These are phyloP conservation scores for Rhinichthys osculus DNA, from an alignment of 2,797 vertebrate species.

Conservation along the genomic window DNA sequence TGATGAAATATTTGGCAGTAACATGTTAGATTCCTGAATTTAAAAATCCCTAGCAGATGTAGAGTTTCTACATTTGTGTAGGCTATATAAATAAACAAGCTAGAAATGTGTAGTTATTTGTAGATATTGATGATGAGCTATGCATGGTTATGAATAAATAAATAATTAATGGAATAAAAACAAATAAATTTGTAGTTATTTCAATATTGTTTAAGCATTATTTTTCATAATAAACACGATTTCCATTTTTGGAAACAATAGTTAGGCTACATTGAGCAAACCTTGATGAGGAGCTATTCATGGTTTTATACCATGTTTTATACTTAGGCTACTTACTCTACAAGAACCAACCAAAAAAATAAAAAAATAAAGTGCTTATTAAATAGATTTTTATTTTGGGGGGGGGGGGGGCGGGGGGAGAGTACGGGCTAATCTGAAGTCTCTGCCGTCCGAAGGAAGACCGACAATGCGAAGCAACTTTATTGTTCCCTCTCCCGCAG, in stretches of 20 bases:
- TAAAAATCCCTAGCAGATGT: background rate
- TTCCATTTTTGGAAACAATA: background rate
- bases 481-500: slow-evolving; percentile 73
- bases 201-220: background rate
- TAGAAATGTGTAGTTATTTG: too few relatives aligned
- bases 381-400: background rate
- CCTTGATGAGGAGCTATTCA: too few relatives aligned
- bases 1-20: background rate
- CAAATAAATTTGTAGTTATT: too few relatives aligned
- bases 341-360: background rate
- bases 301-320: too few relatives aligned
- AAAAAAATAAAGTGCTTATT: background rate
- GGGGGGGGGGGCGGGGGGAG: too few relatives aligned
- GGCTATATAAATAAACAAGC: background rate
- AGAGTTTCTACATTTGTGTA: background rate
- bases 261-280: background rate
- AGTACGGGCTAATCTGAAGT: background rate
- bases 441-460: slow-evolving; percentile 11
- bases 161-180: background rate
- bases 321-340: background rate
- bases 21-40: background rate
- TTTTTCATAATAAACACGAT: too few relatives aligned
- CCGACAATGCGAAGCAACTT: slow-evolving; percentile 53
- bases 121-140: too few relatives aligned
- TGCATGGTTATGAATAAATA: background rate